Evolutionary conservation across 2,888 invertebrate species (phyloP), one percentile per base, ranked within the genome.

Genomic region (Emmelina monodactyla): DNA sequence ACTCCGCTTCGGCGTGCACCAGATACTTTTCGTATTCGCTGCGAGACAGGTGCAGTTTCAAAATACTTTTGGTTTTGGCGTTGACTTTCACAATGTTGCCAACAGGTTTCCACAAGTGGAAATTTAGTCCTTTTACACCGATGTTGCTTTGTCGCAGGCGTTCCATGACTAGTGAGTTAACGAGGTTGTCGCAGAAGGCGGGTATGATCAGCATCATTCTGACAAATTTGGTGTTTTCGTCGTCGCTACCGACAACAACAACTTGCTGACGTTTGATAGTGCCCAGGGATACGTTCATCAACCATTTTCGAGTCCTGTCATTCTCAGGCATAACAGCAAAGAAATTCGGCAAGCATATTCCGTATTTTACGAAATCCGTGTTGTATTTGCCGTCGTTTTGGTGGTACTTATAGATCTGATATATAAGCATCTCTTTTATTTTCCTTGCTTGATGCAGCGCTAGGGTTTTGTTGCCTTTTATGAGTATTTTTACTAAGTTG

Each of bases 301-400:
- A 38, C 76, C 75, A 79, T 7, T 54, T 49, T 34, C 53, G 63
- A 0, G 73, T 62, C 16, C 71, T 68, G 0, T 41, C 30, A 37
- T 76, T 75, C 36, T 68, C 65, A 0, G 78, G 71, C 2, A 69
- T 32, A 5, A 79, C 41, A 1, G 63, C 73, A 31, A 79, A 56
- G 38, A 53, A 60, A 3, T 64, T 64, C 0, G 73, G 71, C 16
- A 53, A 42, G 29, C 56, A 55, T 38, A 61, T 63, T 0, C 78
- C 78, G 42, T 62, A 69, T 43, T 65, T 72, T 0, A 56, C 32
- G 33, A 73, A 76, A 45, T 76, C 73, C 0, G 68, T 73, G 22
- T 37, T 53, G 25, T 55, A 49, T 2, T 16, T 31, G 3, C 63
- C 67, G 0, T 49, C 50, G 4, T 48, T 37, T 22, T 59, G 57